phyloP scores from a whole-genome alignment of 30 jellyfish, hydroid and myxozoan genomes.

The Hydra vulgaris region DNA sequence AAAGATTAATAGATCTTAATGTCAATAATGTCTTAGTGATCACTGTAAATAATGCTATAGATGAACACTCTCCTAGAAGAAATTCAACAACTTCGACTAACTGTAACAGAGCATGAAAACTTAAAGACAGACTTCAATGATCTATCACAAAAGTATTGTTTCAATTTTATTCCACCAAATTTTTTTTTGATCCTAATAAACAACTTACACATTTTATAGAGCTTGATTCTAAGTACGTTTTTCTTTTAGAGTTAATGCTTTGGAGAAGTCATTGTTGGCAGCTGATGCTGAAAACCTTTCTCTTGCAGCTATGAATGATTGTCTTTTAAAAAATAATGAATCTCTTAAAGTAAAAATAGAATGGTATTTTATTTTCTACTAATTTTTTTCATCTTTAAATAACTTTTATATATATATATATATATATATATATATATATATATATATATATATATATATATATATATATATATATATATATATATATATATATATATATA shows the following conservation, averaged over 20 bases:
- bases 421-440: too few relatives aligned
- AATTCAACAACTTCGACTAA: constrained; percentile 15
- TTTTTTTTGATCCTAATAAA: background rate
- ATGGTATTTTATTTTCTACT: constrained; percentile 19
- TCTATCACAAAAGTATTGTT: constrained; percentile 26
- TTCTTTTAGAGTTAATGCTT: background rate
- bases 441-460: background rate
- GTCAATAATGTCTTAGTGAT: too few relatives aligned
- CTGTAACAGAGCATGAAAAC: constrained; percentile 30
- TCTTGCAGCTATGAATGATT: constrained; percentile 43
- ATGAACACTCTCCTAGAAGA: constrained; percentile 26
- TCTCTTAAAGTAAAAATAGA: constrained; percentile 42
- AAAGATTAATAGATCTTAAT: too few relatives aligned
- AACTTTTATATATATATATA: too few relatives aligned
- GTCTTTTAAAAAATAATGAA: constrained; percentile 38
- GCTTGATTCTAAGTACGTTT: background rate
- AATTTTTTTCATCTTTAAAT: too few relatives aligned
- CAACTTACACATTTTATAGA: background rate
- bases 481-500: background rate
- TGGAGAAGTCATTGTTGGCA: constrained; percentile 28
- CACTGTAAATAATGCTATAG: too few relatives aligned
- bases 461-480: background rate
- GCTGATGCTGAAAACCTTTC: constrained; percentile 47
- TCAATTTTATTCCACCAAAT: background rate
- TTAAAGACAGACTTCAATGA: constrained; percentile 22